A percentile compares a stretch with the other conserved stretches of the same genome.
phyloP scores from a whole-genome alignment of 2,113 vertebrate species.

The Egretta garzetta region DNA sequence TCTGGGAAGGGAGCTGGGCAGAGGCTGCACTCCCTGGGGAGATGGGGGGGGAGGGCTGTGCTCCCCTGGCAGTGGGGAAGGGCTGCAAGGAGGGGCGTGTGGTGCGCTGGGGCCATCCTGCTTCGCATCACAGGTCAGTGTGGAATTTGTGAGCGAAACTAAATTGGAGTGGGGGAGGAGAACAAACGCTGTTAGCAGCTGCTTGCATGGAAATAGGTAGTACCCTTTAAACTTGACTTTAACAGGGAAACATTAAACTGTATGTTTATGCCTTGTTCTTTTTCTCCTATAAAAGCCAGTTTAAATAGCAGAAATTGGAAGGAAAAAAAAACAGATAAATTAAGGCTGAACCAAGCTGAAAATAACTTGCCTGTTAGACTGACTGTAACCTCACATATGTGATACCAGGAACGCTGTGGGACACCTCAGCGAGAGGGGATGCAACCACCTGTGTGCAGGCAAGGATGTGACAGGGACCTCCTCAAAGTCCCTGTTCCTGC shows the following conservation, averaged over 20 bases:
- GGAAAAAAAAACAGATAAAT: background rate
- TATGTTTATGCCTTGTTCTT: background rate
- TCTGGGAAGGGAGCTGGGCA: background rate
- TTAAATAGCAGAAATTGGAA: background rate
- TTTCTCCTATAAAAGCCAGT: background rate
- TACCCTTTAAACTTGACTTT: background rate
- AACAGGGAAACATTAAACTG: background rate
- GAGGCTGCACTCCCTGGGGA: no score
- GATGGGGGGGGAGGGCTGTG: background rate
- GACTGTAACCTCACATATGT: background rate
- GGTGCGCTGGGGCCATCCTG: accelerated
- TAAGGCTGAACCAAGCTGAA: background rate
- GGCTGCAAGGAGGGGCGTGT: background rate
- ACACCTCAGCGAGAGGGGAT: background rate
- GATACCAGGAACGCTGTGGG: background rate
- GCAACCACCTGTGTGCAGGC: accelerated
- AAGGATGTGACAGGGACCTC: background rate
- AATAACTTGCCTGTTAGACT: background rate
- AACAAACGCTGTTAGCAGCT: background rate
- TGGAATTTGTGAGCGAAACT: background rate
- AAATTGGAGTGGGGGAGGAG: background rate
- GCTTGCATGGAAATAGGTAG: background rate
- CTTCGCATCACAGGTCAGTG: background rate
- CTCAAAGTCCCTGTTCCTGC: background rate
- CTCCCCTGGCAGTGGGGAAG: background rate